Evolutionary conservation across 2,888 invertebrate species (phyloP), one percentile per base, ranked within the genome.

Genomic region (Dexiosoma caninum): DNA sequence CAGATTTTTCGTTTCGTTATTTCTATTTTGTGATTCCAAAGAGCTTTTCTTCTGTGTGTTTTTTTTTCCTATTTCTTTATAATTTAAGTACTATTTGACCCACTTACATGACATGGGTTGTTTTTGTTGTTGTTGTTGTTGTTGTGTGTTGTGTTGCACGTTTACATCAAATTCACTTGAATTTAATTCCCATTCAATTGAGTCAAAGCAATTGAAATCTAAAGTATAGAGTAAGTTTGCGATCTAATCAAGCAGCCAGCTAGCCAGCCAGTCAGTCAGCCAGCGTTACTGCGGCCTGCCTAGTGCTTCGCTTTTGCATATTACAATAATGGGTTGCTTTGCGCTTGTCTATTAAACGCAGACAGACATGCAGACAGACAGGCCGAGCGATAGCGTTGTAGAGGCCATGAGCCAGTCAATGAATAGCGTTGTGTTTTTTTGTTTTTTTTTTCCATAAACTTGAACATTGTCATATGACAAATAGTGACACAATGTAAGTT

Each of bases 401-500:
- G n/a, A n/a, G n/a, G n/a, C n/a, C n/a, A n/a, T n/a, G n/a, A n/a
- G n/a, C n/a, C 30, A 49, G 55, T 55, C 16, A 53, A 55, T 44
- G 55, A 51, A 53, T n/a, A n/a, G n/a, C n/a, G n/a, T n/a, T n/a
- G n/a, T n/a, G n/a, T n/a, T 55, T 77, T 69, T 55, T 21, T 35
- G 42, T 35, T 23, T 55, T 46, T 40, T 46, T 19, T 55, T 37
- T 40, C 66, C 40, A 72, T 37, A 42, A 64, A 69, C 32, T 12
- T 42, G 40, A 64, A 81, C 81, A 72, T 69, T 70, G 77, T 77
- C 77, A 66, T 51, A 72, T 77, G 81, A 81, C 81, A 81, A 81
- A 81, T 81, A 81, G 77, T 81, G 81, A 81, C 81, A 81, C 81
- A 81, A 81, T 77, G 81, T 81, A 77, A 77, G 77, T 81, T 81